Percentiles rank a stretch among this genome's conserved stretches.
Evolutionary conservation across 2,888 invertebrate species (phyloP).

Genomic region (Drepana falcataria): DNA sequence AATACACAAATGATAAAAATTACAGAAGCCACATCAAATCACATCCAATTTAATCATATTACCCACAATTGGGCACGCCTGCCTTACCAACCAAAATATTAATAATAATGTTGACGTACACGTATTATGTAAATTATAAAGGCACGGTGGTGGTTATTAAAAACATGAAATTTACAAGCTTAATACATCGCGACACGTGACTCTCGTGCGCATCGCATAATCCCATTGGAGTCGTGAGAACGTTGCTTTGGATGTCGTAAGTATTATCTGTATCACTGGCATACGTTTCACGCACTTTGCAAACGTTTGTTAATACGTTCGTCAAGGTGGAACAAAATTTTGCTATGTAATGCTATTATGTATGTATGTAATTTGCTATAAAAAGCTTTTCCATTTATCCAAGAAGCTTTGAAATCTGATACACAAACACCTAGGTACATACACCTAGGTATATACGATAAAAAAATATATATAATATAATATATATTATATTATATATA

Average conservation of each 20-base stretch:
- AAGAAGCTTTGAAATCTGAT: too few species aligned
- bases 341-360: not conserved
- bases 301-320: conserved; percentile 2
- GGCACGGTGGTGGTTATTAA: conserved; percentile 22
- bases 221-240: conserved; percentile 20
- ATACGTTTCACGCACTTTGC: not conserved
- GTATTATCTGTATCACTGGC: conserved; percentile 29
- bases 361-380: too few species aligned
- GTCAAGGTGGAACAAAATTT: conserved; percentile 9
- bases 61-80: not conserved
- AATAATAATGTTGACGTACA: conserved; percentile 8
- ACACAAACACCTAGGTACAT: too few species aligned
- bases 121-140: conserved; percentile 20
- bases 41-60: not conserved
- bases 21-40: not conserved
- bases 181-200: conserved; percentile 24
- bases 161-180: conserved; percentile 30
- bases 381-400: too few species aligned
- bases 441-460: too few species aligned
- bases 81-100: not conserved
- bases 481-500: too few species aligned
- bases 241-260: conserved; percentile 26
- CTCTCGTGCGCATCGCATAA: conserved; percentile 17
- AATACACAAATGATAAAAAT: not conserved
- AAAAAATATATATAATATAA: too few species aligned